phyloP scores from a whole-genome alignment of 2,797 vertebrate genomes.

The Parauchenoglanis ngamensis region DNA sequence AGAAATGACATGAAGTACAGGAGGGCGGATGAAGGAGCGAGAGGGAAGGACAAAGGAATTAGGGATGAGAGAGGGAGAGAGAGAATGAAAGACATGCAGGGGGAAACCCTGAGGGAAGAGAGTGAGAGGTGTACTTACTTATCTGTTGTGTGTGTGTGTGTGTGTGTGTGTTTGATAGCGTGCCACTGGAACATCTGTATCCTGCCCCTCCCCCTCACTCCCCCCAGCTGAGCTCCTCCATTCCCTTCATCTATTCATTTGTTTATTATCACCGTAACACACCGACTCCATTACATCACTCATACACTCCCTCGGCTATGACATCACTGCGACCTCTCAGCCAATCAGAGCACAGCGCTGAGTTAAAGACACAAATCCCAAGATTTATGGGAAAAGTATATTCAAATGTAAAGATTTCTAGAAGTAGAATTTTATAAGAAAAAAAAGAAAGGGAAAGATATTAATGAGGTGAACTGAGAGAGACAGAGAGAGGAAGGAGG shows the following conservation, averaged over 20 bases:
- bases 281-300: neutral
- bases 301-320: neutral
- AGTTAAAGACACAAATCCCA: neutral
- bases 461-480: neutral
- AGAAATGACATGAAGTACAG: neutral
- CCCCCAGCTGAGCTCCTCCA: neutral
- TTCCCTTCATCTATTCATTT: neutral
- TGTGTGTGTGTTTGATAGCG: constrained; percentile 9
- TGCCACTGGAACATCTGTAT: constrained; percentile 16
- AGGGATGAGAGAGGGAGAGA: neutral
- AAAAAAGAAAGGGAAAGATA: neutral
- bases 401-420: neutral
- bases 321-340: neutral
- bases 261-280: neutral
- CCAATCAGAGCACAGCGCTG: neutral
- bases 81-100: neutral
- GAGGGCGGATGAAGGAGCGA: neutral
- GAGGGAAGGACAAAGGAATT: neutral
- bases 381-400: neutral
- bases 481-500: neutral
- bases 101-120: neutral
- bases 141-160: constrained; percentile 13
- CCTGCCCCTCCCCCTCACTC: neutral
- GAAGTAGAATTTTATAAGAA: neutral
- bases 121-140: too few species aligned